Evolutionary conservation across 1,140 invertebrate genomes (phyloP), one percentile per base, ranked within the genome.

Genomic region (Drosophila teissieri): DNA sequence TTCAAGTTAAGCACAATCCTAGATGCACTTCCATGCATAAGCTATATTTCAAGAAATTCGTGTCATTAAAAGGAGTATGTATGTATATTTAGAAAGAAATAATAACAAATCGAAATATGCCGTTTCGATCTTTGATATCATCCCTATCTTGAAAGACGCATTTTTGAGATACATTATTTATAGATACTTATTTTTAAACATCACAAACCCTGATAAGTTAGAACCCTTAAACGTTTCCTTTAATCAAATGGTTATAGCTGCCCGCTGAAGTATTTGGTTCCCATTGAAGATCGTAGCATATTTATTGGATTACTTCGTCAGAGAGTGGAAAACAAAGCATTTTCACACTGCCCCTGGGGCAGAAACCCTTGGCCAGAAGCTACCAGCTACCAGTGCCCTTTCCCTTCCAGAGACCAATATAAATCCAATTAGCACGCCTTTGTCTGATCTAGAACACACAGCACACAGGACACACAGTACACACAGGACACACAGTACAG

Each of bases 341-440:
- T 78, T 82, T 83, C 80, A 82, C 80, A 74, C 74, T 49, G 52
- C 34, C 51, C 31, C 31, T 2, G 31, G 31, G 36, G 64, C 45
- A 8, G 14, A 11, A 8, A 45, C 44, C 37, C 42, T 22, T 24
- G 22, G 44, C 45, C 36, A 42, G 36, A 42, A 57, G 67, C 27
- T n/a, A n/a, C n/a, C n/a, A 46, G 69, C 69, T 75, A 74, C 78
- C 69, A 63, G 49, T 49, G 75, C 8, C 67, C 31, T 64, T 40
- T 14, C 40, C 46, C 46, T 56, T 19, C 14, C 4, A 22, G 17
- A 69, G 36, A 74, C 72, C 72, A 88, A 80, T 89, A 83, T 89
- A 89, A 88, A 80, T 88, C 83, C 83, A 88, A 88, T 88, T 88
- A 89, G 84, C 84, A 88, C 80, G 84, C 79, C 81, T 83, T 88